Evolutionary conservation across 2,113 vertebrate species (phyloP), one percentile per base, ranked within the genome.

Genomic region (Chitala chitala): DNA sequence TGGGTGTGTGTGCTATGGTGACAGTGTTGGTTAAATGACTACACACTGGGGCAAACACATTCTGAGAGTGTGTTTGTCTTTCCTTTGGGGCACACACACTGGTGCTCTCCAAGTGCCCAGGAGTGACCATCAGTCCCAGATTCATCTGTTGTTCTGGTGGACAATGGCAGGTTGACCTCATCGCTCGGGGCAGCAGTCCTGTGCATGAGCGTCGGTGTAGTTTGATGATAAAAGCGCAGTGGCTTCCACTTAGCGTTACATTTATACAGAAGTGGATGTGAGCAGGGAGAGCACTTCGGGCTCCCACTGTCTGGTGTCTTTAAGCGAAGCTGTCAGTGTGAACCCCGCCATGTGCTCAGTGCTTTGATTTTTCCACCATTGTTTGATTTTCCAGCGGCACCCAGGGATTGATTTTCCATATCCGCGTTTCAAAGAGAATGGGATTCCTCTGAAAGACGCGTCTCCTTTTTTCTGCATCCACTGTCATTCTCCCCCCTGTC

Each of bases 111-210:
- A 38, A 44, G 64, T 4, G n/a, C n/a, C n/a, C n/a, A n/a, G n/a
- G n/a, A n/a, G n/a, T n/a, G n/a, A n/a, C n/a, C 48, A 20, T 13
- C 13, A 42, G 68, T 20, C 68, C 40, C 40, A 46, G 24, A 78
- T 78, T 77, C 81, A 86, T 80, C 75, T 65, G 82, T 81, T 80
- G 82, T 81, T 82, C n/a, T n/a, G n/a, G n/a, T n/a, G n/a, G n/a
- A n/a, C n/a, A n/a, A n/a, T n/a, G n/a, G n/a, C n/a, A n/a, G n/a
- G n/a, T n/a, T n/a, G n/a, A n/a, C n/a, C n/a, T n/a, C n/a, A n/a
- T n/a, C n/a, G n/a, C n/a, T n/a, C n/a, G n/a, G n/a, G n/a, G n/a
- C n/a, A n/a, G n/a, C n/a, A n/a, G n/a, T n/a, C n/a, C n/a, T n/a
- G n/a, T n/a, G n/a, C n/a, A n/a, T n/a, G n/a, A n/a, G n/a, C n/a